phyloP scores from a whole-genome alignment of 2,113 vertebrate species.

The Ochotona princeps region DNA sequence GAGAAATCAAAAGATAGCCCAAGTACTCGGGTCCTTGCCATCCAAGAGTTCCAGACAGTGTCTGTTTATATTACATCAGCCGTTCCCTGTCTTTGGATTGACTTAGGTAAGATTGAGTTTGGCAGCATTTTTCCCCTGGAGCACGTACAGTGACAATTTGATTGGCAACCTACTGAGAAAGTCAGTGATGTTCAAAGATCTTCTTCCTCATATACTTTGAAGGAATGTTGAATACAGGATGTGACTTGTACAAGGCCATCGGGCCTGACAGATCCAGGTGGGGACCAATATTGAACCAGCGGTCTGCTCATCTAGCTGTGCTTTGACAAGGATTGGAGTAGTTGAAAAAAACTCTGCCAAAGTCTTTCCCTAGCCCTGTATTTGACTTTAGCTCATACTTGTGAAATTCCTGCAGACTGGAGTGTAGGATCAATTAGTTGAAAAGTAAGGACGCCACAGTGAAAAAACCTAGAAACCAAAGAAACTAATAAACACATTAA shows the following conservation, averaged over 20 bases:
- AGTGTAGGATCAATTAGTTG: neutral
- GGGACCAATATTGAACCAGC: neutral
- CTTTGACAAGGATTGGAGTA: neutral
- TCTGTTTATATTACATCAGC: neutral
- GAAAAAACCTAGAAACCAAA: neutral
- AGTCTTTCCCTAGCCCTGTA: neutral
- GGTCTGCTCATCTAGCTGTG: neutral
- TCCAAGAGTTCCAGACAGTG: neutral
- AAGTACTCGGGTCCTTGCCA: too few species aligned
- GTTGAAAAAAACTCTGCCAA: neutral
- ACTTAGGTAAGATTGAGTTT: slow-evolving; percentile 14
- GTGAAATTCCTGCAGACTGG: neutral
- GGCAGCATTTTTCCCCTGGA: neutral
- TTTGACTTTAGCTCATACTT: neutral
- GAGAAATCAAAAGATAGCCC: too few species aligned
- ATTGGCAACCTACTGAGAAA: neutral
- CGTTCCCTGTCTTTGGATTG: neutral
- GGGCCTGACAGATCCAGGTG: neutral
- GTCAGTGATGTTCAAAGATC: neutral
- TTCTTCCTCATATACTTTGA: neutral
- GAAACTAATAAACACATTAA: neutral
- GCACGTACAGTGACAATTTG: neutral
- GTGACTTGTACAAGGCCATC: neutral
- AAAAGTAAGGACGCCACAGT: neutral
- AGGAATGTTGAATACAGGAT: too few species aligned